Percentiles rank a stretch among this genome's conserved stretches.
These are phyloP conservation scores for Oreochromis tanganicae DNA, from an alignment of 2,113 vertebrate genomes.

Conservation along the genomic window DNA sequence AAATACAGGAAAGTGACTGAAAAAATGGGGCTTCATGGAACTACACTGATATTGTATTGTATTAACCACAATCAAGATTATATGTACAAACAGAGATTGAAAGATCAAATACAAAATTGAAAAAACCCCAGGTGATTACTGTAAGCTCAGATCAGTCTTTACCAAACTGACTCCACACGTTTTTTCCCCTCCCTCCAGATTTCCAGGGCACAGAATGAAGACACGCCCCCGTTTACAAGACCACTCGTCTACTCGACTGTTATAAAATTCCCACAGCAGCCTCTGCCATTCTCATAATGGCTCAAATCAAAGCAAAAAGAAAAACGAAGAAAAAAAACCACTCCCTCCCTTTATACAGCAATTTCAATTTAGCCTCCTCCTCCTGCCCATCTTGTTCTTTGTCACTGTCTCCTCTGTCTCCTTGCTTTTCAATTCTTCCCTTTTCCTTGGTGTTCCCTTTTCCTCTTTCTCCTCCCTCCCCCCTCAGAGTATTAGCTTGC, in stretches of 20 bases:
- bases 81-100: not conserved
- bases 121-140: fast-evolving
- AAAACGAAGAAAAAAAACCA: not conserved
- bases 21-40: not conserved
- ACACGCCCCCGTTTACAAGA: constrained; percentile 1
- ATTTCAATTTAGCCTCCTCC: not conserved
- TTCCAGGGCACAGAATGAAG: not conserved
- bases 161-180: not conserved
- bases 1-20: not conserved
- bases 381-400: not conserved
- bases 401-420: constrained; percentile 1
- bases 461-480: constrained; percentile 11
- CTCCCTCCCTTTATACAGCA: not conserved
- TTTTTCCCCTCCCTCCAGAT: not conserved
- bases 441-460: constrained; percentile 35
- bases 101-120: not conserved
- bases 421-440: constrained; percentile 23
- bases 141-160: not conserved
- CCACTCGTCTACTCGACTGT: not conserved
- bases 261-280: constrained; percentile 4
- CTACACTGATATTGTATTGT: not conserved
- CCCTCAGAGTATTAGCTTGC: constrained; percentile 70
- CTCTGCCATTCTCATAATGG: not conserved
- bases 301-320: not conserved
- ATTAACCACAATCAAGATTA: not conserved